Conservation (phyloP, 2,888 invertebrate species). For the Phorcus lineatus region DNA sequence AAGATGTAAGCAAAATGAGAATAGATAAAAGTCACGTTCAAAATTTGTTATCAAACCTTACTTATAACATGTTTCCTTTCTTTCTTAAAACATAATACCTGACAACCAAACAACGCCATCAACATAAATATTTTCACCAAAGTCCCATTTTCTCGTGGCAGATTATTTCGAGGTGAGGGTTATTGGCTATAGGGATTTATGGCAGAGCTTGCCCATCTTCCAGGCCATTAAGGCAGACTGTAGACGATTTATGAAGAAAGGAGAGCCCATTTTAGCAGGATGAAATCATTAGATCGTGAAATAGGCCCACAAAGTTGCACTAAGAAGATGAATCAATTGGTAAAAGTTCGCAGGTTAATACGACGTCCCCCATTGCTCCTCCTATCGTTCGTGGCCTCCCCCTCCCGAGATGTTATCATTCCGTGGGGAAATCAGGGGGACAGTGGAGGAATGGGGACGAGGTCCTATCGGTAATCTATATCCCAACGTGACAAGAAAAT, state of each 20-base stretch:
- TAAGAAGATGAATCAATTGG: neutral
- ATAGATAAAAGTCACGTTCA: no score
- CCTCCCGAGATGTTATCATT: neutral
- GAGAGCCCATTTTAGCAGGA: neutral
- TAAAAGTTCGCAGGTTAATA: neutral
- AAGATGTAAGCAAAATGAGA: no score
- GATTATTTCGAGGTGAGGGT: no score
- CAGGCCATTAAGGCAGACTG: neutral
- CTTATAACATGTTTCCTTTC: no score
- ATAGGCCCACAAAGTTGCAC: neutral
- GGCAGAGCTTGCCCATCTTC: neutral
- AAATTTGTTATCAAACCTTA: no score
- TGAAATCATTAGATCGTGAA: constrained; percentile 13
- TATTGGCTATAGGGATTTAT: neutral
- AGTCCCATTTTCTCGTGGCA: no score
- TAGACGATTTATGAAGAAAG: neutral
- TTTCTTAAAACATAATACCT: no score
- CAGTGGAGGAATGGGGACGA: neutral
- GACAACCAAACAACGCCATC: no score
- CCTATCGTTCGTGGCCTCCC: neutral
- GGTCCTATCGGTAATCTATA: neutral
- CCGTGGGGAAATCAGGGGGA: neutral
- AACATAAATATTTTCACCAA: no score
- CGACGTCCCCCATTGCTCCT: neutral
- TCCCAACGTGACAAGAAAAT: neutral